Evolutionary conservation across 2,113 vertebrate species (phyloP).

Genomic region (Nannospalax galili): DNA sequence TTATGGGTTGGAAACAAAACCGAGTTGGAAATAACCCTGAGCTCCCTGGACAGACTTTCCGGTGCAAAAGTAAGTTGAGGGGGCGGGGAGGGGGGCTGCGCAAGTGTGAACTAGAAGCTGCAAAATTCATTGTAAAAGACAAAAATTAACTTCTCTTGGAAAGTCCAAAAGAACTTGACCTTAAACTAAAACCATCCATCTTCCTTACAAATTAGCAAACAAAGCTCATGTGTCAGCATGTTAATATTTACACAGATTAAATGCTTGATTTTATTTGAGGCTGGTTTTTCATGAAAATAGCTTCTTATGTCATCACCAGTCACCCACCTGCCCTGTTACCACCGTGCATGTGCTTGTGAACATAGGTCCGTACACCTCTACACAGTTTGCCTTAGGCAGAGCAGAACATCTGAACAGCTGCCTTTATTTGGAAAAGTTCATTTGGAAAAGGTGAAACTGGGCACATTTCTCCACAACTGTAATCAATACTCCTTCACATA

Average conservation of each 20-base stretch:
- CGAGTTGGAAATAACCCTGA: background rate
- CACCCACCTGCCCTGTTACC: background rate
- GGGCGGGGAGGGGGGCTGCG: background rate
- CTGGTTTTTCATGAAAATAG: background rate
- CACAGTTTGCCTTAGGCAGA: background rate
- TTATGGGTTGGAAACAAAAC: background rate
- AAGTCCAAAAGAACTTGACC: background rate
- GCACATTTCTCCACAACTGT: background rate
- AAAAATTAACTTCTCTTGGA: background rate
- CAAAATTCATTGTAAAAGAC: background rate
- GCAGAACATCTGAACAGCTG: background rate
- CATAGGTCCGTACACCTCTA: background rate
- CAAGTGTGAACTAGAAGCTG: background rate
- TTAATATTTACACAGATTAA: background rate
- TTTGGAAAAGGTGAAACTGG: background rate
- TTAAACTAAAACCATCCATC: background rate
- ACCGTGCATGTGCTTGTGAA: fast-evolving
- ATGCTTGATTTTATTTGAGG: background rate
- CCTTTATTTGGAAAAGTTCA: background rate
- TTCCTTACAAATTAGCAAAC: background rate
- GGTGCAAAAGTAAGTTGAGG: background rate
- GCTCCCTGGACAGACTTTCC: background rate
- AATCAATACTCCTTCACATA: background rate
- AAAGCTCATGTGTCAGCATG: background rate
- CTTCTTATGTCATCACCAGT: background rate